A percentile compares a stretch with the other conserved stretches of the same genome.
Conservation (phyloP, 2,888 invertebrate genomes). For the Drosophila yooni region DNA sequence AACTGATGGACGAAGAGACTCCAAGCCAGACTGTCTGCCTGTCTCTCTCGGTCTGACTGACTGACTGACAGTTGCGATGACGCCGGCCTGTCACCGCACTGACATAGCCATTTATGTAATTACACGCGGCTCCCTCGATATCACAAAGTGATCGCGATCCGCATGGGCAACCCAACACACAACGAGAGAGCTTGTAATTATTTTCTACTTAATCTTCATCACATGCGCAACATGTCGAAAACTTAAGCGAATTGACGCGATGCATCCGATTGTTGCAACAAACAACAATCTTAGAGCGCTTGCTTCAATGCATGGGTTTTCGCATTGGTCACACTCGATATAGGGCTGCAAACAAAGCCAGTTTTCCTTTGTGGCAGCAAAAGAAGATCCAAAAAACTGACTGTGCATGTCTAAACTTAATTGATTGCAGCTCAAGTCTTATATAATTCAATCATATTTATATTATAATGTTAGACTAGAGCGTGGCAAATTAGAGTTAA, state of each 20-base stretch:
- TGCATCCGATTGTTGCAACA: conserved; percentile 32
- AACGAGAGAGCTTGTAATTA: conserved; percentile 70
- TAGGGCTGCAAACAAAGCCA: conserved; percentile 6
- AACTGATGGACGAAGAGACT: conserved; percentile 44
- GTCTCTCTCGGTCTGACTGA: not conserved
- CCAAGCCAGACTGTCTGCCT: conserved; percentile 2
- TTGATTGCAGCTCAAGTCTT: not conserved
- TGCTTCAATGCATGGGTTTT: conserved; percentile 27
- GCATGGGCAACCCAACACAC: conserved; percentile 17
- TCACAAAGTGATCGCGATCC: conserved; percentile 63
- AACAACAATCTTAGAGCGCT: conserved; percentile 29
- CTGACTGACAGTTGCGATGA: conserved; percentile 63
- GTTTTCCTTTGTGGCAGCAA: not conserved
- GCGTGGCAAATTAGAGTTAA: not conserved
- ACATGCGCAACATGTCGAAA: conserved; percentile 80
- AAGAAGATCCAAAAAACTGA: not conserved
- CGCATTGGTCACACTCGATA: conserved; percentile 39
- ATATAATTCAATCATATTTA: not conserved
- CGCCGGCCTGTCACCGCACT: conserved; percentile 77
- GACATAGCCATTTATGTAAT: conserved; percentile 78
- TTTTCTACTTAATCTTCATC: conserved; percentile 82
- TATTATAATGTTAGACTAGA: not conserved
- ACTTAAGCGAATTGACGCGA: conserved; percentile 73
- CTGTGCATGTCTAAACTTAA: conserved; percentile 1
- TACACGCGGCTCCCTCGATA: conserved; percentile 56